Base-by-base conservation (phyloP, 2,797 vertebrate species). In the Tragelaphus eurycerus region DNA sequence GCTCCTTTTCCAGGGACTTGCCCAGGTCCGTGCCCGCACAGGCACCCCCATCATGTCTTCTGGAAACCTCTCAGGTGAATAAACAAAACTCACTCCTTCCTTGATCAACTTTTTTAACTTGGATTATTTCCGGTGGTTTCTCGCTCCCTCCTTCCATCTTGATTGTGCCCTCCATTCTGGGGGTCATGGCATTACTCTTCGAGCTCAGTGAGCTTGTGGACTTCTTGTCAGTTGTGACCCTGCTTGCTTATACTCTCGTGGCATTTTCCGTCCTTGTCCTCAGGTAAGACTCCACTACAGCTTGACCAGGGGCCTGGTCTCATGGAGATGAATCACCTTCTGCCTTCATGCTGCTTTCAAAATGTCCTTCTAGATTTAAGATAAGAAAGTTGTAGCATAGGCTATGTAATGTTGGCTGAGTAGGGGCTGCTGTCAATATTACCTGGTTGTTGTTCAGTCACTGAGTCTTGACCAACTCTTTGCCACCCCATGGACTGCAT, bases 161-260 rank as follows among this genome's bases (percentile, higher is more conserved):
- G 46, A 71, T 25, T 85, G 19, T 71, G 12, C 15, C 38, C 29
- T 60, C 0, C 0, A 7, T 29, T 14, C 12, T 4, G 95, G 98
- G 99, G 2, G 52, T 99, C 92, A 99, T 99, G 99, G 99, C 99
- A 0, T 99, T 99, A 96, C 98, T 99, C 74, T 99, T 99, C 7
- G 99, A 99, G 97, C 98, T 99, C 98, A 99, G 98, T 4, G 99
- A 99, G n/a, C 98, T 99, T 95, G 99, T 99, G 84, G 99, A 99
- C 95, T 99, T 99, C 95, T 99, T 99, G 99, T 99, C 99, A 0
- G 99, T 99, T 0, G 99, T 99, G 71, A 99, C 99, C 0, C 99
- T 99, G 96, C 97, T 99, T 96, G 99, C 99, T 0, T 99, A 99
- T 97, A 99, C 99, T 9, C 98, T 99, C 94, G 99, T 99, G 93